These are phyloP conservation scores for Gymnothorax reevesii DNA, from an alignment of 2,797 vertebrate species.

Conservation along the genomic window DNA sequence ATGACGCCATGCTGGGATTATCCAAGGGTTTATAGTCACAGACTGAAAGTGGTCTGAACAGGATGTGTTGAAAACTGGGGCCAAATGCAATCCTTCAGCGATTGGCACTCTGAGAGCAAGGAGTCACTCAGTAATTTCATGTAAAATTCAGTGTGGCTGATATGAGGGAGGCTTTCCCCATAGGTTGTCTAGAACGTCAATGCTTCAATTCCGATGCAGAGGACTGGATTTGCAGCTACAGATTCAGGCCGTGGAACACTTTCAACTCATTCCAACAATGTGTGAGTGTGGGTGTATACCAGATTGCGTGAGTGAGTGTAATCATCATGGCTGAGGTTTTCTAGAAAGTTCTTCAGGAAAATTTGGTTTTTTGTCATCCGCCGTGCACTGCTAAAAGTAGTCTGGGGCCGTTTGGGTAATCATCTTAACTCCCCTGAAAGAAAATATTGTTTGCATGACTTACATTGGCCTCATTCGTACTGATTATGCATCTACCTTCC, in stretches of 20 bases:
- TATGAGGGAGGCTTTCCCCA: background rate
- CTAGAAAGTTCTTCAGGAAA: background rate
- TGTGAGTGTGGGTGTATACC: background rate
- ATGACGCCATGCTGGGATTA: background rate
- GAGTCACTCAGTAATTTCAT: background rate
- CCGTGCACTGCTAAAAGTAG: background rate
- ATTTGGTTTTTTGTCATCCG: no score
- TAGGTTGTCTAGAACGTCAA: background rate
- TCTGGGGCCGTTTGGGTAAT: no score
- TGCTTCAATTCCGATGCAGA: background rate
- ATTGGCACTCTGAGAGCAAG: background rate
- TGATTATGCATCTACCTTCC: no score
- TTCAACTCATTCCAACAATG: background rate
- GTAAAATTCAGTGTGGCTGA: background rate
- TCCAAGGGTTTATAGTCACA: background rate
- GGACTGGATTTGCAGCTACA: background rate
- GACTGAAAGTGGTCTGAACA: background rate
- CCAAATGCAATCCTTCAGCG: background rate
- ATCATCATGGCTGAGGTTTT: background rate
- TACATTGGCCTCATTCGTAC: no score
- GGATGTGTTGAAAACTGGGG: background rate
- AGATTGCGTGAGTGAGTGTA: background rate
- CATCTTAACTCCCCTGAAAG: no score
- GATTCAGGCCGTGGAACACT: background rate
- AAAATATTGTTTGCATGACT: no score